A percentile compares a stretch with the other conserved stretches of the same genome.
Conservation (phyloP, 2,888 invertebrate genomes). For the Thereva nobilitata region DNA sequence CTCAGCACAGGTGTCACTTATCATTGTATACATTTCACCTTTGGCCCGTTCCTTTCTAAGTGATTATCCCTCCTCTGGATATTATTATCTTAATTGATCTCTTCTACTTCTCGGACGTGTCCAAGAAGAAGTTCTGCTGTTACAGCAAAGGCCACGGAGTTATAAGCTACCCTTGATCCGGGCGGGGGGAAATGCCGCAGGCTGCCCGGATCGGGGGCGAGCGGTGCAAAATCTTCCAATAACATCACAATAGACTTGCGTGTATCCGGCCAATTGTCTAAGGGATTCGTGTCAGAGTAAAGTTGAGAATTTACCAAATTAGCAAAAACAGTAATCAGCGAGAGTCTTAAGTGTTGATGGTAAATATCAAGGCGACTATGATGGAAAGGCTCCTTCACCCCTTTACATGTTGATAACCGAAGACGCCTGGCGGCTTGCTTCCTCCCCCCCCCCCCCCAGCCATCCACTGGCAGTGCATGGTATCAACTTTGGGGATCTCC, state of each 20-base stretch:
- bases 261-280: conserved; percentile 16
- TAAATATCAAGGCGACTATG: conserved; percentile 5
- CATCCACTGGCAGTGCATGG: not conserved
- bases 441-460: too few species aligned
- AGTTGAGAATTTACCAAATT: conserved; percentile 22
- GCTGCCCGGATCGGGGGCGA: not conserved
- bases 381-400: not conserved
- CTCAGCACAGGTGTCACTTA: conserved; percentile 3
- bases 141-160: not conserved
- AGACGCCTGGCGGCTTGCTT: too few species aligned
- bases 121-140: conserved; percentile 1
- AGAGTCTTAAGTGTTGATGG: conserved; percentile 25
- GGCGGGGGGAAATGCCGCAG: not conserved
- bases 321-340: conserved; percentile 16
- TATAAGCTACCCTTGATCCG: not conserved
- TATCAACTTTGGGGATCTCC: not conserved
- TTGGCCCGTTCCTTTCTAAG: not conserved
- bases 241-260: conserved; percentile 21
- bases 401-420: too few species aligned
- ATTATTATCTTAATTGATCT: conserved; percentile 26
- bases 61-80: conserved; percentile 10
- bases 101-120: not conserved
- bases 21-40: conserved; percentile 13
- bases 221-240: conserved; percentile 10
- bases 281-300: conserved; percentile 2